Conservation (phyloP, 1,140 invertebrate genomes). For the Drosophila rhopaloa region DNA sequence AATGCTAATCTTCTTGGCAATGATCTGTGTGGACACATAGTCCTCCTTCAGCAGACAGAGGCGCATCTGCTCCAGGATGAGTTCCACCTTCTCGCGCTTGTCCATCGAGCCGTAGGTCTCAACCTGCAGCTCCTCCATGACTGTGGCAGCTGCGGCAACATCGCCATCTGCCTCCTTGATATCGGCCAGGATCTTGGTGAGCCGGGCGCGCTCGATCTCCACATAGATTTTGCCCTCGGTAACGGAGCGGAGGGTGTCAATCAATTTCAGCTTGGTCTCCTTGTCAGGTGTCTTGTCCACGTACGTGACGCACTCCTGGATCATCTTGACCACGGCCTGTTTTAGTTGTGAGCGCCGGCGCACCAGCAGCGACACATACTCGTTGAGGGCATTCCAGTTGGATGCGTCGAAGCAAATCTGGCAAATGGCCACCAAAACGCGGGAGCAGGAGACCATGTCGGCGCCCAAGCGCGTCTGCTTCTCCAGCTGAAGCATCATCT, state of each 20-base stretch:
- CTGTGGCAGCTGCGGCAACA: constrained; percentile 94
- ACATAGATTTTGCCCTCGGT: constrained; percentile 99
- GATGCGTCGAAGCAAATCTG: constrained; percentile 97
- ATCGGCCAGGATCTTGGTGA: constrained; percentile 97
- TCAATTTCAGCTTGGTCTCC: constrained; percentile 96
- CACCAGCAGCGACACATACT: constrained; percentile 96
- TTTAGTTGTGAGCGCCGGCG: constrained; percentile 98
- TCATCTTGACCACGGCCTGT: constrained; percentile 99
- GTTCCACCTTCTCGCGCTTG: constrained; percentile 98
- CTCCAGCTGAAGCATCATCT: constrained; percentile 95
- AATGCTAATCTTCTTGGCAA: constrained; percentile 99
- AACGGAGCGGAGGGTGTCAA: constrained; percentile 97
- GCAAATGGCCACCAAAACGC: constrained; percentile 97
- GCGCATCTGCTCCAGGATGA: constrained; percentile 99
- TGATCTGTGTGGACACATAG: constrained; percentile 98
- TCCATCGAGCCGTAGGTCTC: constrained; percentile 99
- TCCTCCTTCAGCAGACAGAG: constrained; percentile 98
- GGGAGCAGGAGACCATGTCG: constrained; percentile 97
- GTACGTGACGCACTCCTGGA: constrained; percentile 97
- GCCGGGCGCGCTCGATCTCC: constrained; percentile 98
- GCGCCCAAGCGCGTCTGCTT: constrained; percentile 98
- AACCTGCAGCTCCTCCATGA: constrained; percentile 98
- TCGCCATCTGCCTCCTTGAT: constrained; percentile 97
- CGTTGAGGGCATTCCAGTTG: constrained; percentile 97
- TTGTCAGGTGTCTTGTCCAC: constrained; percentile 97